Conservation (phyloP, 1,140 invertebrate species). For the Drosophila triauraria region DNA sequence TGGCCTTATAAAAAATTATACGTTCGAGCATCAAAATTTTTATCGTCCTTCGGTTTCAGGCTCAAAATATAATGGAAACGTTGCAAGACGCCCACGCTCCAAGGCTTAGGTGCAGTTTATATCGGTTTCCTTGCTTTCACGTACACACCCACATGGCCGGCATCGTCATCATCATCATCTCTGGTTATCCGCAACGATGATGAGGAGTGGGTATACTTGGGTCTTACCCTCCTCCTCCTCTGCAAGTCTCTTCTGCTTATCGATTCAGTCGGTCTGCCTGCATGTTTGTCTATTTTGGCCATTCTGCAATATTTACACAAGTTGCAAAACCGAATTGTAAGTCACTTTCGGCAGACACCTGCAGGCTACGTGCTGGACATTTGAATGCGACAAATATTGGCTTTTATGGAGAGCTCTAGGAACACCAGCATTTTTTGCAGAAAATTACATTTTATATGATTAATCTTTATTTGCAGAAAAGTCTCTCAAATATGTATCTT, state of each 20-base stretch:
- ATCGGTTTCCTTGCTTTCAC: conserved; percentile 30
- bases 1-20: conserved; percentile 67
- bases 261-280: conserved; percentile 25
- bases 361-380: conserved; percentile 37
- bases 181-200: conserved; percentile 40
- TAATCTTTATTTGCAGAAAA: not conserved
- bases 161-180: conserved; percentile 24
- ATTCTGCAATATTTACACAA: conserved; percentile 39
- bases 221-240: conserved; percentile 12
- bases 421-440: not conserved
- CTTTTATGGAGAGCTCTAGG: conserved; percentile 49
- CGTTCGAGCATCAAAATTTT: conserved; percentile 44
- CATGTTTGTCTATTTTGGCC: conserved; percentile 31
- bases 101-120: conserved; percentile 50
- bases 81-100: conserved; percentile 14
- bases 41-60: conserved; percentile 45
- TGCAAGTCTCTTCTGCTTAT: not conserved
- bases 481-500: not conserved
- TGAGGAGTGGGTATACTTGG: not conserved
- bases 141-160: conserved; percentile 4
- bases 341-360: conserved; percentile 46
- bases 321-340: conserved; percentile 39
- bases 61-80: conserved; percentile 60
- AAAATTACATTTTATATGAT: conserved; percentile 1
- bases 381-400: conserved; percentile 49